Evolutionary conservation across 2,797 vertebrate genomes (phyloP), one percentile per base, ranked within the genome.

Genomic region (Coregonus suidteri): DNA sequence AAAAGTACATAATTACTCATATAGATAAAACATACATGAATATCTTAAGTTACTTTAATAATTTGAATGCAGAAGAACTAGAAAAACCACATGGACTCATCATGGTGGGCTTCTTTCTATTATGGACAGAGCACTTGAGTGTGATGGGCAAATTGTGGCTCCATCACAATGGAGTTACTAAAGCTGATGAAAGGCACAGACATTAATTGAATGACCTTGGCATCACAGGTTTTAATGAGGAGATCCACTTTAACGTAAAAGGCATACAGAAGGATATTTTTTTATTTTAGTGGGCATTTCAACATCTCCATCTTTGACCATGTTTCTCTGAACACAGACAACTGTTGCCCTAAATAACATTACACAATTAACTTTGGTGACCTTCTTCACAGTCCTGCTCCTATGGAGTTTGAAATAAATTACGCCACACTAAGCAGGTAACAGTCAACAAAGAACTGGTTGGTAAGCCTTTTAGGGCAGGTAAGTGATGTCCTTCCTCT

Each of bases 181-280:
- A 83, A 86, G 83, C 84, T 85, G 83, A 91, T 89, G 87, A 92
- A 90, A 90, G 82, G 84, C 67, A 90, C 81, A 85, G 75, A 77
- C 82, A 85, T 87, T 91, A 91, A 91, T 90, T 91, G 88, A 91
- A 90, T 85, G 89, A 91, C 90, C 90, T 90, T 91, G 89, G 84
- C 86, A 90, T 90, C 74, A 78, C 71, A 81, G 76, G 80, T 88
- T 91, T 90, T 85, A 89, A 89, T 82, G 85, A 90, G 79, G 84
- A 84, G 77, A 85, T 77, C 79, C 82, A 83, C 84, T 90, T 90
- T 75, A 82, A 78, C 82, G 65, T 87, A 83, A 86, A 89, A 87
- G 80, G 85, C 79, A 81, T 75, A 85, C 80, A 87, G 81, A 73
- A 78, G 52, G 67, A 82, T 85, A 83, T 91, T 86, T 87, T 77